Evolutionary conservation across 2,113 vertebrate species (phyloP).

Genomic region (Thunnus thynnus): DNA sequence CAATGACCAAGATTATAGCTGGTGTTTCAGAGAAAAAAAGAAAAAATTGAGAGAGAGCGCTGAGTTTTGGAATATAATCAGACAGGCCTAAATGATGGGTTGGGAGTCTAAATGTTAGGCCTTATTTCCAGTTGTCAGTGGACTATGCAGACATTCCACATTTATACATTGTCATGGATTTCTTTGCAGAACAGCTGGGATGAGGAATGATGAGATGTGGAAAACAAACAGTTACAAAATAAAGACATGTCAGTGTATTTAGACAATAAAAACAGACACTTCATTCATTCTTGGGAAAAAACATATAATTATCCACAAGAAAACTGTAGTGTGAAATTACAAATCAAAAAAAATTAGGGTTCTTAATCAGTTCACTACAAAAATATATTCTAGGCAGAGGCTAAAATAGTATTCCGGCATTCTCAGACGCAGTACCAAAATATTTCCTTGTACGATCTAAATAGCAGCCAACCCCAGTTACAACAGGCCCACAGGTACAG

Average conservation of each 20-base stretch:
- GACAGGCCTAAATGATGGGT: neutral
- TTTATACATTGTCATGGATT: neutral
- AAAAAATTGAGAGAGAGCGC: neutral
- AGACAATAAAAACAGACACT: slow-evolving; percentile 48
- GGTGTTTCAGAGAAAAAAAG: neutral
- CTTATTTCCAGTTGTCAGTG: neutral
- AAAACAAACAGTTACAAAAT: neutral
- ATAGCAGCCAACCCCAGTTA: slow-evolving; percentile 86
- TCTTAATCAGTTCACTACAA: slow-evolving; percentile 85
- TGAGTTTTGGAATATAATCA: slow-evolving; percentile 8
- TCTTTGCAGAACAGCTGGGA: neutral
- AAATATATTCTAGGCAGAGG: slow-evolving; percentile 86
- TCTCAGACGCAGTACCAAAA: slow-evolving; percentile 86
- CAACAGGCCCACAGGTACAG: slow-evolving; percentile 84
- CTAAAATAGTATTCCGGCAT: slow-evolving; percentile 80
- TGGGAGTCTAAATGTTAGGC: neutral
- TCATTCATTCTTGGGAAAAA: slow-evolving; percentile 61
- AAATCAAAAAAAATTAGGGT: slow-evolving; percentile 77
- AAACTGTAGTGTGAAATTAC: slow-evolving; percentile 84
- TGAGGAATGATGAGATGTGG: neutral
- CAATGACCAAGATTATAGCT: slow-evolving; percentile 21
- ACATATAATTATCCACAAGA: slow-evolving; percentile 77
- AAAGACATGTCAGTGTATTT: neutral
- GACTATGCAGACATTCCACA: neutral
- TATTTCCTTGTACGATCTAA: slow-evolving; percentile 84